These are phyloP conservation scores for Passer montanus DNA, from an alignment of 2,113 vertebrate genomes.

Conservation along the genomic window DNA sequence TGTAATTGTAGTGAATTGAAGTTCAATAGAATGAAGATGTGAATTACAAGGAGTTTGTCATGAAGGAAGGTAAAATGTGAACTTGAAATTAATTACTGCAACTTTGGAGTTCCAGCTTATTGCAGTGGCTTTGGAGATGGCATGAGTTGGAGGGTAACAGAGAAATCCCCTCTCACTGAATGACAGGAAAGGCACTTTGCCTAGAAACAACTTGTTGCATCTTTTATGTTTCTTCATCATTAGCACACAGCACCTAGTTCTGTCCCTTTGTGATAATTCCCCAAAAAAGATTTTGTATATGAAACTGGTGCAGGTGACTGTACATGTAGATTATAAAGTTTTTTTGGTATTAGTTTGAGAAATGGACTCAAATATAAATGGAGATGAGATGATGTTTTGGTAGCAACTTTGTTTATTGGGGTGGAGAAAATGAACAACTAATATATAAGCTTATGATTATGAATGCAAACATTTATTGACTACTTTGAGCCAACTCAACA, in stretches of 20 bases:
- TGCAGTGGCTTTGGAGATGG: neutral
- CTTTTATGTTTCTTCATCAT: neutral
- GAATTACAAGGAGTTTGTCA: neutral
- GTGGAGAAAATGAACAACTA: neutral
- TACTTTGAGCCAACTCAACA: slow-evolving; percentile 31
- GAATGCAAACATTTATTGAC: slow-evolving; percentile 7
- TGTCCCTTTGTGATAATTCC: neutral
- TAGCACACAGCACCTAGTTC: neutral
- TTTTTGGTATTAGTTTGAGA: neutral
- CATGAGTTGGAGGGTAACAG: neutral
- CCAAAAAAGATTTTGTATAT: accelerated
- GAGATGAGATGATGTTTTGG: neutral
- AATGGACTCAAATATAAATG: neutral
- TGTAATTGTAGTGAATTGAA: neutral
- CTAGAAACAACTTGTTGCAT: neutral
- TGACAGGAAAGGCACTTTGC: neutral
- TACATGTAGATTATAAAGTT: neutral
- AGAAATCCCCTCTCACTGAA: neutral
- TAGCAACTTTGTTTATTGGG: neutral
- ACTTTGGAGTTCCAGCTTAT: neutral
- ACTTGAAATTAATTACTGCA: neutral
- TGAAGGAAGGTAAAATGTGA: neutral
- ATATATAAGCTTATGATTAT: neutral
- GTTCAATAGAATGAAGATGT: neutral
- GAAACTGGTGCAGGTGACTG: neutral